Base-by-base conservation (phyloP, 53 echinoderm and acorn worm species). In the Paelopatides confundens region DNA sequence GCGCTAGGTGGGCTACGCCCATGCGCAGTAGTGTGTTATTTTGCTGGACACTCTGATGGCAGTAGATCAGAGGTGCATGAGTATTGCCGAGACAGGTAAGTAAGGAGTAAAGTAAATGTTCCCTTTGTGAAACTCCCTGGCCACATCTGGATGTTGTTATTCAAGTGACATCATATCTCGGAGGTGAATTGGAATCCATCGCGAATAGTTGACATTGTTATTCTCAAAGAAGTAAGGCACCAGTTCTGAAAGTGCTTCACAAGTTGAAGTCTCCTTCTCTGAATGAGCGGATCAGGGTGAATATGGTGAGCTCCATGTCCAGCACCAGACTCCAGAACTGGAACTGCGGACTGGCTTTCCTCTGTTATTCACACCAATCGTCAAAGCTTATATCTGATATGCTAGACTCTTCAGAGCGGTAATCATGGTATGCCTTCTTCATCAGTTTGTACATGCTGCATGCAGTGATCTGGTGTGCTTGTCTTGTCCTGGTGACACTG, bases 191-290 rank as follows among this genome's bases (percentile, higher is more conserved):
- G 76, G 10, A 10, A 83, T 32, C 70, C 89, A 89, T 47, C 89
- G n/a, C 23, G 89, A 65, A 23, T 89, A 89, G 58, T 83, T n/a
- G 7, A 5, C 18, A n/a, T 89, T 69, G 48, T 85, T 77, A 3
- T 85, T 30, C 5, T 21, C 31, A 35, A 90, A 90, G 36, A 89
- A 68, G 83, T 83, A 89, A 63, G 89, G 83, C 1, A 74, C 35
- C 28, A 8, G 30, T 76, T 62, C 28, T 48, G 76, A 46, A 23
- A 76, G 48, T 2, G 76, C 48, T 6, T 76, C 47, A 86, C 14
- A 86, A 29, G 10, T 40, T 24, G 69, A 70, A 87, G 47, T 87
- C 23, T 26, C 62, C 87, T 28, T 76, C 62, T 33, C 62, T 35
- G 29, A 87, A 58, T 11, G 77, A 31, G 62, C 77, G 78, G n/a